Conservation (phyloP, 2,888 invertebrate genomes). For the Palloptera scutellata region DNA sequence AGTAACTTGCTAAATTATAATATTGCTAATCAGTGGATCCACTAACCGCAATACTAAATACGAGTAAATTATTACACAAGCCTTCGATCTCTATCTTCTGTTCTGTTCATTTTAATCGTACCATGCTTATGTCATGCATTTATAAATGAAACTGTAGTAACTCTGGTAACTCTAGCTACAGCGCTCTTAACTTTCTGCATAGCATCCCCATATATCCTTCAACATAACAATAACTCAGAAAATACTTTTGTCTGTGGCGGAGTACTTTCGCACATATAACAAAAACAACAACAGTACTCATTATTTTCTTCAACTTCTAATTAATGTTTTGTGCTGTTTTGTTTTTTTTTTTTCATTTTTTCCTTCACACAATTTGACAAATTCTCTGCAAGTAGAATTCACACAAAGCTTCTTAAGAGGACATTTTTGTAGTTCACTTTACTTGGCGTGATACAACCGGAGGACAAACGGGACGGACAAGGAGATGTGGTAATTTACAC, state of each 20-base stretch:
- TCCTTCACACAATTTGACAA: slow-evolving; percentile 41
- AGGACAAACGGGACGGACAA: slow-evolving; percentile 14
- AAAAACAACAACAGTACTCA: slow-evolving; percentile 6
- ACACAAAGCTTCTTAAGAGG: slow-evolving; percentile 31
- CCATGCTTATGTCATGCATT: background rate
- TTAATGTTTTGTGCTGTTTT: slow-evolving; percentile 15
- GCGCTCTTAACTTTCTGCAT: background rate
- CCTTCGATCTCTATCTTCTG: too few species aligned
- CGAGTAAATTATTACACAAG: too few species aligned
- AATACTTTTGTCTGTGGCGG: slow-evolving; percentile 16
- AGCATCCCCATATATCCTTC: slow-evolving; percentile 17
- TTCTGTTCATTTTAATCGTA: background rate
- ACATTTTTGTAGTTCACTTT: slow-evolving; percentile 26
- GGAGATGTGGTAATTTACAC: slow-evolving; percentile 2
- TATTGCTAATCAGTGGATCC: too few species aligned
- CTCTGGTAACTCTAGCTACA: slow-evolving; percentile 28
- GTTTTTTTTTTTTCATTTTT: slow-evolving; percentile 8
- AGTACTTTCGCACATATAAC: background rate
- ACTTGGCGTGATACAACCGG: background rate
- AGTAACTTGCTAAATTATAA: too few species aligned
- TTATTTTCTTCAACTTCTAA: slow-evolving; percentile 22
- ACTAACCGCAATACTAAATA: too few species aligned
- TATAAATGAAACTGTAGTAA: background rate
- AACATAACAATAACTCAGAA: slow-evolving; percentile 35
- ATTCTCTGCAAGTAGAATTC: slow-evolving; percentile 34